Evolutionary conservation across 2,113 vertebrate genomes (phyloP), one percentile per base, ranked within the genome.

Genomic region (Hippocampus abdominalis): DNA sequence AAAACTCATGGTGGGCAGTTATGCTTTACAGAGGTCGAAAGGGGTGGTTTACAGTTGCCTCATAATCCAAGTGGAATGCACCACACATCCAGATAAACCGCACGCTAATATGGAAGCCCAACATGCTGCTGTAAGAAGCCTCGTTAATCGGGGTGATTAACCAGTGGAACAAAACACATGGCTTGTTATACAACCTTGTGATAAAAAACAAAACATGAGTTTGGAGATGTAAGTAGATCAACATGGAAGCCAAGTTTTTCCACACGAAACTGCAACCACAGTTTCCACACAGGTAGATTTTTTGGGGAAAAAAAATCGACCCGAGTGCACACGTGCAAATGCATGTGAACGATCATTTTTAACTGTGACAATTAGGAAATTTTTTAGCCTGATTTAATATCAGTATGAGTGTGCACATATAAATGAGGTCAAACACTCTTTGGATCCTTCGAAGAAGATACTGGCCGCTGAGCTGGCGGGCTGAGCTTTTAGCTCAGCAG

Each of bases 211-310:
- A 70, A 73, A 68, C 27, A 29, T 7, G 65, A 4, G 49, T 70
- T 54, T 62, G n/a, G 72, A 68, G 3, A 66, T 39, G 39, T 84
- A 82, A 86, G 77, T 64, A 69, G 85, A 82, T 85, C 70, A 87
- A 56, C 60, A 9, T 10, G 25, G 20, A 60, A 25, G 20, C 60
- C 60, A 39, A 70, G 53, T 48, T 49, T 49, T 49, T 49, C 64
- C 42, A 25, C 25, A 54, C n/a, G 20, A 51, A 13, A 25, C 23
- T 56, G 10, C 53, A 25, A 56, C n/a, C 12, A 23, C 1, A 25
- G 11, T 2, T 25, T 12, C 11, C 53, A 25, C 13, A 25, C 8
- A 56, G 53, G 53, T 18, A 49, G 18, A 49, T 49, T 56, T 56
- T 23, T n/a, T n/a, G n/a, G n/a, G 49, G 20, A n/a, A 53, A 29